Evolutionary conservation across 1,140 invertebrate species (phyloP), one percentile per base, ranked within the genome.

Genomic region (Procambarus virginalis): DNA sequence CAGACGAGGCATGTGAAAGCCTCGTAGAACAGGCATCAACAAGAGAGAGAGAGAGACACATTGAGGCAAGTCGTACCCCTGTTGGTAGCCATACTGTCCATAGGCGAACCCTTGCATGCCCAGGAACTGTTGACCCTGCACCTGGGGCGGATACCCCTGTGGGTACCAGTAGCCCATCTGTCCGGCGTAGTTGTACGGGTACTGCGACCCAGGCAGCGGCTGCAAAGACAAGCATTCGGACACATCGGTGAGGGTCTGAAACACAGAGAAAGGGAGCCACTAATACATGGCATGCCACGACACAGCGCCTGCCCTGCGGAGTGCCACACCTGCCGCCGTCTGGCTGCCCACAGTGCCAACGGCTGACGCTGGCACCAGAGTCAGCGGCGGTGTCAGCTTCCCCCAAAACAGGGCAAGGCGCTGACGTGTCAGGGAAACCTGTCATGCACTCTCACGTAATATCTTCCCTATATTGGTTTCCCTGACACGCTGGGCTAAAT

Each of bases 41-140:
- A 73, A 34, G n/a, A n/a, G n/a, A n/a, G n/a, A n/a, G n/a, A n/a
- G n/a, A n/a, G n/a, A 17, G 51, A 55, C n/a, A 45, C 55, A 76
- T 46, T n/a, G 55, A 34, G 48, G 83, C 73, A 80, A n/a, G 70
- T 84, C 91, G 60, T 97, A 97, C 92, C 96, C 96, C 94, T 97
- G 96, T 93, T 97, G 96, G 93, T 97, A 97, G 4, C 96, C 95
- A 84, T 92, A 93, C 86, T 93, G 93, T 76, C 93, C 97, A 93
- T 97, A 96, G 34, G 96, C 96, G 94, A 97, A 97, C 17, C 96
- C 96, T n/a, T 97, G 97, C 94, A 97, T 97, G 2, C 96, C 97
- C 92, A 97, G 94, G 92, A 96, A 97, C 92, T 97, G 96, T 95
- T 95, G 94, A 96, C 96, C 96, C 93, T 97, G 97, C 95, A 97